Evolutionary conservation across 1,140 invertebrate species (phyloP), one percentile per base, ranked within the genome.

Genomic region (Penaeus chinensis): DNA sequence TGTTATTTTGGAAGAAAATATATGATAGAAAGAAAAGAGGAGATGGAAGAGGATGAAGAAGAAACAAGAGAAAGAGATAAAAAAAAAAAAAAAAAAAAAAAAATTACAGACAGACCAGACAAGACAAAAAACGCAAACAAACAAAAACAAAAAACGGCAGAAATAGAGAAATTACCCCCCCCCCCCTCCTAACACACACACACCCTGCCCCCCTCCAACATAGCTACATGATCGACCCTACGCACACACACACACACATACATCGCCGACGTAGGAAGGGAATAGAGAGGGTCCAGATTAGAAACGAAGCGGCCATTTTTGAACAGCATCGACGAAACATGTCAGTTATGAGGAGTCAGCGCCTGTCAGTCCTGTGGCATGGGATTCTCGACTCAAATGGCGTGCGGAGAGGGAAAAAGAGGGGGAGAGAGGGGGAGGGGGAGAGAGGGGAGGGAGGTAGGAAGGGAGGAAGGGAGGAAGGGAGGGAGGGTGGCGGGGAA

Each of bases 31-130:
- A 1, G n/a, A n/a, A n/a, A 66, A n/a, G 63, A 66, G 63, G 63
- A 66, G 63, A n/a, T 20, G 63, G 63, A 66, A 66, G 63, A 66
- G n/a, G 63, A 65, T 16, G n/a, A 66, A n/a, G n/a, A n/a, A n/a
- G n/a, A n/a, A n/a, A 66, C 1, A n/a, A 66, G 63, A n/a, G n/a
- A n/a, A 3, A 66, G 63, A 66, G n/a, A 65, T 16, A n/a, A n/a
- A 66, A n/a, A n/a, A 66, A 66, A n/a, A 66, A 3, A 66, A n/a
- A n/a, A 66, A 66, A n/a, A n/a, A 66, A n/a, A n/a, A 66, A 66
- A n/a, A 66, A 3, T 2, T 20, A n/a, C 19, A 66, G 63, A 66
- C 1, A n/a, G n/a, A n/a, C 19, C 19, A n/a, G 63, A 66, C 19
- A n/a, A 66, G 63, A n/a, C 19, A 66, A n/a, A n/a, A n/a, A 66